phyloP scores from a whole-genome alignment of 2,113 vertebrate species.

The Talpa occidentalis region DNA sequence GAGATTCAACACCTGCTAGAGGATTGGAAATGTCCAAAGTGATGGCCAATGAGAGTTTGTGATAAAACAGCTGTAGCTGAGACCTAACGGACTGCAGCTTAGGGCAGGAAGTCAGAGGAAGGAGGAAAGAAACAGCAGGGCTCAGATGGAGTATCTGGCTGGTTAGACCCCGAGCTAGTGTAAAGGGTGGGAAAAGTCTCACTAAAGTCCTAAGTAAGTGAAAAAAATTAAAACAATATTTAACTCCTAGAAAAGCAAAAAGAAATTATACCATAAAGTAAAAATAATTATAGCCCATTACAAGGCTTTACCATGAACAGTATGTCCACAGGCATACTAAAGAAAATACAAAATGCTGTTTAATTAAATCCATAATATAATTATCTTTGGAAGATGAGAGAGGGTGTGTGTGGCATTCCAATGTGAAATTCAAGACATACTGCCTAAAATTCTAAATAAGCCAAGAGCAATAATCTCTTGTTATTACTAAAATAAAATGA shows the following conservation, averaged over 20 bases:
- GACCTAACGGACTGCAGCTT: too few relatives aligned
- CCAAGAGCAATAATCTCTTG: neutral
- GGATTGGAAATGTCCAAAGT: neutral
- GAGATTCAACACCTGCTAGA: neutral
- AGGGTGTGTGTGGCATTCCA: neutral
- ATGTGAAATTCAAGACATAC: neutral
- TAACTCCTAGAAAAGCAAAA: neutral
- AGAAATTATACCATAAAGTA: neutral
- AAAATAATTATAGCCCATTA: slow-evolving; percentile 48
- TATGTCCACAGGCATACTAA: slow-evolving; percentile 23
- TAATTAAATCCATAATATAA: slow-evolving; percentile 22
- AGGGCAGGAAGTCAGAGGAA: neutral
- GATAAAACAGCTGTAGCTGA: neutral
- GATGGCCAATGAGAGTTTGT: too few relatives aligned
- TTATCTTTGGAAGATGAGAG: neutral
- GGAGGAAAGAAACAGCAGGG: neutral
- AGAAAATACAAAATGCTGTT: slow-evolving; percentile 37
- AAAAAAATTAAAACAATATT: slow-evolving; percentile 2
- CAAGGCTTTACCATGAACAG: neutral
- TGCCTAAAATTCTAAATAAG: slow-evolving; percentile 32
- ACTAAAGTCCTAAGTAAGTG: neutral
- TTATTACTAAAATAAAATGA: neutral
- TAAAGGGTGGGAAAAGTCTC: neutral
- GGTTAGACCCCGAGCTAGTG: neutral
- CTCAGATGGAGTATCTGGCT: neutral